Base-by-base conservation (phyloP, 2,113 vertebrate species). In the Gallinago undulata region DNA sequence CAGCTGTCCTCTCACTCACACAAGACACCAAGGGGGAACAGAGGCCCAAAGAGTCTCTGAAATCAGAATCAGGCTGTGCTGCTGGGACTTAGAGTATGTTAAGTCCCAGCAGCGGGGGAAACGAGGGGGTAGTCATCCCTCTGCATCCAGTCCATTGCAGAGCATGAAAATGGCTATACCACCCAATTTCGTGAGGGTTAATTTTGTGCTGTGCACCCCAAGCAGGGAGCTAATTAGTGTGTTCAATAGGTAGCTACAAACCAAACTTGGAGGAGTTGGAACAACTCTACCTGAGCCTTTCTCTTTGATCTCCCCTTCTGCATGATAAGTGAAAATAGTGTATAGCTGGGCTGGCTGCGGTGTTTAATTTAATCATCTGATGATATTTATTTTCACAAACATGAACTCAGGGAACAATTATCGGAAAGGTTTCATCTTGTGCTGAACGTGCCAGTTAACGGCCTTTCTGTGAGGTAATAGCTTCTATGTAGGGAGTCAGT, bases 321-420 rank as follows among this genome's bases (percentile, higher is more conserved):
- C 94, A 22, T 70, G 92, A 93, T 90, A 68, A 96, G 89, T 92
- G 83, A 81, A 77, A 96, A 94, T 45, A 57, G 68, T 11, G 50
- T 79, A 86, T 72, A 48, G n/a, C 31, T 6, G 9, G 11, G 84
- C 92, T 62, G 83, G 85, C 93, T 90, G 84, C 75, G 21, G 76
- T 91, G 94, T 94, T 97, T 97, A 94, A 97, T 97, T 97, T 97
- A 96, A 96, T 95, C 89, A 94, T 95, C 96, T 95, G 93, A 91
- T 94, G 77, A 79, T 90, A 93, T 75, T 96, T 96, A 55, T 94
- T 98, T 97, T 96, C 73, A 78, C 84, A 96, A 96, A 79, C 48
- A 39, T 60, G 72, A 93, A 90, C 45, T 94, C 92, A 47, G 64
- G 80, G 70, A 89, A 85, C 69, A 96, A 88, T 97, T 97, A 97